phyloP scores from a whole-genome alignment of 2,113 vertebrate species.

The Varanus salvator region DNA sequence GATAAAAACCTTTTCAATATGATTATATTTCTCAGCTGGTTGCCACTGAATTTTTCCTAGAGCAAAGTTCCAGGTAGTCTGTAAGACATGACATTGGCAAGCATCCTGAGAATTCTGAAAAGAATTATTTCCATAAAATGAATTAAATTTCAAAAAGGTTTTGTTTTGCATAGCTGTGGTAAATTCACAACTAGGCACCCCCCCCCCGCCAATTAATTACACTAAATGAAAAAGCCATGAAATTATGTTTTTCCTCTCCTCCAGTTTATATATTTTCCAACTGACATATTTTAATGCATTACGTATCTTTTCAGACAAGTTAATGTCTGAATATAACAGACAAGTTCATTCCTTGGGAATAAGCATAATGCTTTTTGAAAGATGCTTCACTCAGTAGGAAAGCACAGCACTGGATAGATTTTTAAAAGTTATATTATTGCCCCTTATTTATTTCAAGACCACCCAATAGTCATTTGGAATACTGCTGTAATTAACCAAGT shows the following conservation, averaged over 20 bases:
- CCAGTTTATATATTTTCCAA: background rate
- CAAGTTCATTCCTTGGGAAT: background rate
- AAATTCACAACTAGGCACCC: background rate
- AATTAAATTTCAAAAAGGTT: background rate
- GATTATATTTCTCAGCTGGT: background rate
- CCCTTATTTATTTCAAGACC: background rate
- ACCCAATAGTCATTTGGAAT: slow-evolving; percentile 7
- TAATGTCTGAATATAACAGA: background rate
- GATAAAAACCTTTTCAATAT: background rate
- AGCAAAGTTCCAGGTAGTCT: background rate
- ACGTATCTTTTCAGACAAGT: slow-evolving; percentile 1
- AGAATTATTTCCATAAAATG: background rate
- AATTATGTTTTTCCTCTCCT: background rate
- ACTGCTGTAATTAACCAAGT: slow-evolving; percentile 28
- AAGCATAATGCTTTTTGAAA: slow-evolving; percentile 34
- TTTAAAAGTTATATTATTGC: background rate
- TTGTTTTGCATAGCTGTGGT: background rate
- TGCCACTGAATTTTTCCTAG: background rate
- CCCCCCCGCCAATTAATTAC: background rate
- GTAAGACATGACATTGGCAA: background rate
- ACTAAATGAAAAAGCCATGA: background rate
- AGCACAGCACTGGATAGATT: background rate
- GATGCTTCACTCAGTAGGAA: slow-evolving; percentile 18
- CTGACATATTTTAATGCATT: slow-evolving; percentile 41
- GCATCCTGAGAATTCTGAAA: background rate